phyloP scores from a whole-genome alignment of 2,113 vertebrate species.

The Chaetorhynchus papuensis region DNA sequence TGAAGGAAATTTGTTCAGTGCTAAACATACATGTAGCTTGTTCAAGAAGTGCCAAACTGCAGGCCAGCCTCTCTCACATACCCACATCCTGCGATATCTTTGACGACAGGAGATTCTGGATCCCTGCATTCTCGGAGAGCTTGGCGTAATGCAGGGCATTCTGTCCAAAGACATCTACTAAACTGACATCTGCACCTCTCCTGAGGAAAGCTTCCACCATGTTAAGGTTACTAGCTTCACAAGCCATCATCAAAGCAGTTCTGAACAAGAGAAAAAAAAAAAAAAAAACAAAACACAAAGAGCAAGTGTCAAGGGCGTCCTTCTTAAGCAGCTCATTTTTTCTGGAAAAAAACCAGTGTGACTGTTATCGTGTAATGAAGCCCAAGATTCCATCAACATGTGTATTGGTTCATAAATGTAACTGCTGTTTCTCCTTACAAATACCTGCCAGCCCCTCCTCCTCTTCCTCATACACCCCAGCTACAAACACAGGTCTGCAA shows the following conservation, averaged over 20 bases:
- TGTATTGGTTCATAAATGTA: background rate
- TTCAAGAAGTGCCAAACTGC: conserved; percentile 23
- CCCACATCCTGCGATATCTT: conserved; percentile 78
- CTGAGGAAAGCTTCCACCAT: conserved; percentile 80
- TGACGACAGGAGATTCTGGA: conserved; percentile 77
- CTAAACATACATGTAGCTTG: background rate
- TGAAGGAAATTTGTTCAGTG: conserved; percentile 8
- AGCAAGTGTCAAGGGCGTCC: background rate
- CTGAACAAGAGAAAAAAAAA: conserved; percentile 65
- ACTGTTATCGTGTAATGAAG: background rate
- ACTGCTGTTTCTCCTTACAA: background rate
- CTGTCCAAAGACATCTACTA: conserved; percentile 84
- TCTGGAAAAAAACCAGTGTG: background rate
- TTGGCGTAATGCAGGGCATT: conserved; percentile 84
- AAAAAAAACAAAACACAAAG: background rate
- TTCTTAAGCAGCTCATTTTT: background rate
- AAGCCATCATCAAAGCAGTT: conserved; percentile 87
- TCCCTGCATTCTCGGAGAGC: conserved; percentile 76
- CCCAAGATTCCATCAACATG: background rate
- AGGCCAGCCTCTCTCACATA: conserved; percentile 66
- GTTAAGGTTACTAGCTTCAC: conserved; percentile 73
- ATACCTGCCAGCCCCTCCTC: background rate
- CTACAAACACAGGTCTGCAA: background rate
- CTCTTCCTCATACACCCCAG: background rate
- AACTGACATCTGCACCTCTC: conserved; percentile 78